Conservation (phyloP, 2,888 invertebrate species). For the Kryphioiulus occultus region DNA sequence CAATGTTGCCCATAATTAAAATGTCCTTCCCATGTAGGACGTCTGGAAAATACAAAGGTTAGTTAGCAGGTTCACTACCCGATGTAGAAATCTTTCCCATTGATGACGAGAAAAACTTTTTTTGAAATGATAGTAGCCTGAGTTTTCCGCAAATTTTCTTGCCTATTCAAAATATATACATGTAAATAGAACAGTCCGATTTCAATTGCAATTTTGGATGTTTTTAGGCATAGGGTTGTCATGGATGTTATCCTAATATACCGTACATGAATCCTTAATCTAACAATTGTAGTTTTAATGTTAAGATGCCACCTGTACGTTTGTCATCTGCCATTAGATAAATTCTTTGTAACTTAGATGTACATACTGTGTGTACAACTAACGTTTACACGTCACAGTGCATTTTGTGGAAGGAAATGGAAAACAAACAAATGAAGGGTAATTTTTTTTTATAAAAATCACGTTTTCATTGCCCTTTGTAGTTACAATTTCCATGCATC, state of each 20-base stretch:
- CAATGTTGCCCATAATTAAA: conserved; percentile 26
- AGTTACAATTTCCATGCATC: background rate
- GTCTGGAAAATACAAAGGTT: background rate
- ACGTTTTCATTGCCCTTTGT: background rate
- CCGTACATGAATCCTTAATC: too few species aligned
- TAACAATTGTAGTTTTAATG: too few species aligned
- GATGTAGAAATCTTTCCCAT: background rate
- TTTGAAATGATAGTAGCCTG: background rate
- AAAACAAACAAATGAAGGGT: background rate
- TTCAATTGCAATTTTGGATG: background rate
- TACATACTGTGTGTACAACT: too few species aligned
- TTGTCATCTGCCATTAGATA: background rate
- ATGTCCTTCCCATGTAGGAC: background rate
- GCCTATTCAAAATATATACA: background rate
- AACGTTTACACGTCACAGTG: background rate
- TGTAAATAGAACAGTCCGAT: background rate
- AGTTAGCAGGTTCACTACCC: conserved; percentile 3
- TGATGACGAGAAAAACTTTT: background rate
- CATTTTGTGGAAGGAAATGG: background rate
- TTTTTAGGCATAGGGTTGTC: too few species aligned
- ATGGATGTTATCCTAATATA: too few species aligned
- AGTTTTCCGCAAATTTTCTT: background rate
- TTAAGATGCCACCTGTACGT: too few species aligned
- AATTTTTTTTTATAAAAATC: background rate
- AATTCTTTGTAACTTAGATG: background rate